phyloP scores from a whole-genome alignment of 2,888 invertebrate species.

The Prenolepis imparis region DNA sequence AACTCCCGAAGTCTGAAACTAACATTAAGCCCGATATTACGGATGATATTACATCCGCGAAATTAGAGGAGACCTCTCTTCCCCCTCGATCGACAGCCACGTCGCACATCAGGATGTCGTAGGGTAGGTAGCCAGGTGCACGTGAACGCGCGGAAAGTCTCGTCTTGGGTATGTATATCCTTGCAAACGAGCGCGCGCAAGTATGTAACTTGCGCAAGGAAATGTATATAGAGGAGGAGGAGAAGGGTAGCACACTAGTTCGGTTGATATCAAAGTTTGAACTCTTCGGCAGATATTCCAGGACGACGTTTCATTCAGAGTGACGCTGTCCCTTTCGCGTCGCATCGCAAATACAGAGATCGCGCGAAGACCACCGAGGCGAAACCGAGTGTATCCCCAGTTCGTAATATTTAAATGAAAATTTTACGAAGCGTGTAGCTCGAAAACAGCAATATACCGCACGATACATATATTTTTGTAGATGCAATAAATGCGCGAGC shows the following conservation, averaged over 20 bases:
- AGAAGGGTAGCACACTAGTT: neutral
- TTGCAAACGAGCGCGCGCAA: conserved; percentile 3
- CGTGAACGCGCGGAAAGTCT: conserved; percentile 42
- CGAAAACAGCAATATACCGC: neutral
- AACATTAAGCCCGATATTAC: conserved; percentile 62
- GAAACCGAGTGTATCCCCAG: too few relatives aligned
- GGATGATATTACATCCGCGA: conserved; percentile 60
- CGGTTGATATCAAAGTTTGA: conserved; percentile 57
- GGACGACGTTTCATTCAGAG: neutral
- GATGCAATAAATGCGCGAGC: neutral
- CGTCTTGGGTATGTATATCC: conserved; percentile 28
- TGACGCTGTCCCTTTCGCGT: neutral
- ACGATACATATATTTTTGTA: neutral
- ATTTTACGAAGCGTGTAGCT: neutral
- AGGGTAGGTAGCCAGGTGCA: conserved; percentile 49
- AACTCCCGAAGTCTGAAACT: conserved; percentile 58
- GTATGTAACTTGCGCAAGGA: conserved; percentile 21
- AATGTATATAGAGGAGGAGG: neutral
- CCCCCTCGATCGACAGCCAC: conserved; percentile 38
- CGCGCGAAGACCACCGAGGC: neutral
- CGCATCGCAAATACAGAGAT: neutral
- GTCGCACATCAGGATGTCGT: conserved; percentile 38
- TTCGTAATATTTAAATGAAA: neutral
- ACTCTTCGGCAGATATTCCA: conserved; percentile 15
- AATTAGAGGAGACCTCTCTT: conserved; percentile 54